These are phyloP conservation scores for Leiothrix lutea DNA, from an alignment of 2,113 vertebrate species.

Conservation along the genomic window DNA sequence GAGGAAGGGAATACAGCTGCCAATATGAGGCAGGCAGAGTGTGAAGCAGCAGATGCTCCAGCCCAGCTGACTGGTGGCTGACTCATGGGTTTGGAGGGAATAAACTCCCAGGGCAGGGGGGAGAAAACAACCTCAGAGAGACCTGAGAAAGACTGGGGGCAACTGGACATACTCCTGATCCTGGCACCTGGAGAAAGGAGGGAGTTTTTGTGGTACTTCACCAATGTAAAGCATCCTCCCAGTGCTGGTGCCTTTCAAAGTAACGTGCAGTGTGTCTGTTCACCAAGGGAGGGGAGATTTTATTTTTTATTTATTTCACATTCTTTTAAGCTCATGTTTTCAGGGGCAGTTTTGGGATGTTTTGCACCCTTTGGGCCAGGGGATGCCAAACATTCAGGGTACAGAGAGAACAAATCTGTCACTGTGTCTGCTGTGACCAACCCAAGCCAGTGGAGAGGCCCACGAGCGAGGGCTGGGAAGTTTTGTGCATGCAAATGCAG, in stretches of 20 bases:
- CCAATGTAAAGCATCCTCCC: background rate
- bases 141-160: background rate
- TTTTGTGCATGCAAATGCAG: background rate
- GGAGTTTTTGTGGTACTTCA: background rate
- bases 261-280: rapidly evolving
- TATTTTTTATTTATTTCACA: background rate
- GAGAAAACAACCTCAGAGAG: background rate
- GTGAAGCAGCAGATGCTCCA: background rate
- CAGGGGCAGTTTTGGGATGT: background rate
- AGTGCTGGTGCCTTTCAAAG: rapidly evolving
- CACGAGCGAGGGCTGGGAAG: background rate
- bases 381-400: background rate
- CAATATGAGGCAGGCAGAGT: background rate
- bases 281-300: rapidly evolving
- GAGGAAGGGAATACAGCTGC: background rate
- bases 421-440: background rate
- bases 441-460: background rate
- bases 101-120: background rate
- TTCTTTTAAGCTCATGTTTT: background rate
- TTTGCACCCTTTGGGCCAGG: background rate
- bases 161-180: rapidly evolving
- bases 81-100: background rate
- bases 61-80: background rate
- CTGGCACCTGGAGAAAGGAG: background rate
- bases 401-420: background rate